These are phyloP conservation scores for Diarsia mendica DNA, from an alignment of 2,888 invertebrate genomes.

Conservation along the genomic window DNA sequence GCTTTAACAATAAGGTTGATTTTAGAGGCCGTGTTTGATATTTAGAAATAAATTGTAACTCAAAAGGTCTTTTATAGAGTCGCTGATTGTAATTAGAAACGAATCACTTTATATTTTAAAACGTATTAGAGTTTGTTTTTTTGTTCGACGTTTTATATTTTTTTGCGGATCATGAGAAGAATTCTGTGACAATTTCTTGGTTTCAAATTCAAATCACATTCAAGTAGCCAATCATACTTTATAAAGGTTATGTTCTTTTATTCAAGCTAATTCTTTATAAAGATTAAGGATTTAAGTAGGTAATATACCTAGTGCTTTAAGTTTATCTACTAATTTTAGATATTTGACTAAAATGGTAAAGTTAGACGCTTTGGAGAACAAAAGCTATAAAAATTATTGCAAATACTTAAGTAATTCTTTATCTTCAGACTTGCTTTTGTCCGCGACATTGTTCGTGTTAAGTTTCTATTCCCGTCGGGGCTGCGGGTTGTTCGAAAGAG, in stretches of 20 bases:
- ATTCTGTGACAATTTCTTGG: conserved; percentile 27
- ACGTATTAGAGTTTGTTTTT: conserved; percentile 61
- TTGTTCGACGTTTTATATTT: conserved; percentile 48
- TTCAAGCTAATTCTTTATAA: background rate
- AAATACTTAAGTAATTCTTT: background rate
- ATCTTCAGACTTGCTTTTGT: background rate
- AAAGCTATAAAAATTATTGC: background rate
- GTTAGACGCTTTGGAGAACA: background rate
- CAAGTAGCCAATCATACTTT: conserved; percentile 32
- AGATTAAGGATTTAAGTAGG: background rate
- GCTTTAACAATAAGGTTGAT: conserved; percentile 57
- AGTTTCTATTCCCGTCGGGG: no score
- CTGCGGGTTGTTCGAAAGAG: no score
- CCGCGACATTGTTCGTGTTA: no score
- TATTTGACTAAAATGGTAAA: background rate
- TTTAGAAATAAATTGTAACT: conserved; percentile 66
- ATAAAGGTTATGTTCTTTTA: background rate
- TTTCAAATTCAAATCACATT: conserved; percentile 19
- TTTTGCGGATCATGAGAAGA: conserved; percentile 45
- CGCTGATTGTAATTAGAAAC: conserved; percentile 66
- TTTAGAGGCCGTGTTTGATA: conserved; percentile 42
- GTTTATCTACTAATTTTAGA: background rate
- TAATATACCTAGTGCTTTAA: no score
- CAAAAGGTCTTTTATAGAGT: conserved; percentile 67
- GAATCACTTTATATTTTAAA: conserved; percentile 69